Evolutionary conservation across 2,797 vertebrate genomes (phyloP).

Genomic region (Anguilla marmorata): DNA sequence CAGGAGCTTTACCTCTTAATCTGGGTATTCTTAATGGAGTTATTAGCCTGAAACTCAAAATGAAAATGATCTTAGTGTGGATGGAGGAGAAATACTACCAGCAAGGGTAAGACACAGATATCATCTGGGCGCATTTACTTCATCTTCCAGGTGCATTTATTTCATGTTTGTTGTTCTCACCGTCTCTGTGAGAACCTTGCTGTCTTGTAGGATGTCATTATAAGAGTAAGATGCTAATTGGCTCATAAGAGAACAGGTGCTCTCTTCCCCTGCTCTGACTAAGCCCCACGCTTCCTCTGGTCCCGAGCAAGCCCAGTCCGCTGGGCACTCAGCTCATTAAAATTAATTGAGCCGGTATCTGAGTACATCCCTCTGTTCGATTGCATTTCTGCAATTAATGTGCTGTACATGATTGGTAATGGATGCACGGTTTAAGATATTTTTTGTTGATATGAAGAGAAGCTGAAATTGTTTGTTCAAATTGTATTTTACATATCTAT

Average conservation of each 20-base stretch:
- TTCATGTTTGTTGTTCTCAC: neutral
- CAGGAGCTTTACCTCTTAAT: neutral
- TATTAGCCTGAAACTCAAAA: neutral
- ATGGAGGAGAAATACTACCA: neutral
- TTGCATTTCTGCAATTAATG: neutral
- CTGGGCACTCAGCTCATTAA: neutral
- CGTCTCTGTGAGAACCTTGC: neutral
- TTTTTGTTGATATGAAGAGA: neutral
- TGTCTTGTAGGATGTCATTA: neutral
- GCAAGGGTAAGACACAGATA: neutral
- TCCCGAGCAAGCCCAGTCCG: too few relatives aligned
- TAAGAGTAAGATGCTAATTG: neutral
- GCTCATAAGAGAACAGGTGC: neutral
- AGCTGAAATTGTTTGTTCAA: neutral
- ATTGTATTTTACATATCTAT: neutral
- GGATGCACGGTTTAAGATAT: neutral
- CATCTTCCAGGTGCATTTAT: neutral
- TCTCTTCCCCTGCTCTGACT: neutral
- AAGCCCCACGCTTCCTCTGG: neutral
- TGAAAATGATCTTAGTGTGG: neutral
- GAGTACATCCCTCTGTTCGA: neutral
- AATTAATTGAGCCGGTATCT: neutral
- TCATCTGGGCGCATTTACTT: neutral
- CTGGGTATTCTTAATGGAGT: neutral
- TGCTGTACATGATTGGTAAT: neutral